Evolutionary conservation across 2,113 vertebrate species (phyloP).

Genomic region (Pedionomus torquatus): DNA sequence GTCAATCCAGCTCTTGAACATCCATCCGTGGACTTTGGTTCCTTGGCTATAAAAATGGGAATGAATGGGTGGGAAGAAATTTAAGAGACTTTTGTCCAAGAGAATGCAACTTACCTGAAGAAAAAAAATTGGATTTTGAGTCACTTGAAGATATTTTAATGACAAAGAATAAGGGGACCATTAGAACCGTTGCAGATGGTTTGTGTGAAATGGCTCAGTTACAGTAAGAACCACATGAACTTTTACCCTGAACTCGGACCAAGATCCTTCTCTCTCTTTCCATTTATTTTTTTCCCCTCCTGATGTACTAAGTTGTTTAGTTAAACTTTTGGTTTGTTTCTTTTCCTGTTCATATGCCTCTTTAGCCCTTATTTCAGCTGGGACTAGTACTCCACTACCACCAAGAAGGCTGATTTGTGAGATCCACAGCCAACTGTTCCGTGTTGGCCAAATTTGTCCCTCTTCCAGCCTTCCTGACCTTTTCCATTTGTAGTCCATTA

Average conservation of each 20-base stretch:
- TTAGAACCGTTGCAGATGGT: slow-evolving; percentile 20
- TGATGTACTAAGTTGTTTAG: slow-evolving; percentile 44
- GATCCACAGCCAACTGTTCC: background rate
- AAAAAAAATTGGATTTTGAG: background rate
- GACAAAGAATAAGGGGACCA: background rate
- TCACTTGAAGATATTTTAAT: slow-evolving; percentile 21
- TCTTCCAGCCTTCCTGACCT: background rate
- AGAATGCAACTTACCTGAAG: background rate
- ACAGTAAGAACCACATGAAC: slow-evolving; percentile 45
- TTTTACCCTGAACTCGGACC: slow-evolving; percentile 53
- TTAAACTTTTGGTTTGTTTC: slow-evolving; percentile 70
- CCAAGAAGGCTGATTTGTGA: slow-evolving; percentile 15
- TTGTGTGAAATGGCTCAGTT: slow-evolving; percentile 46
- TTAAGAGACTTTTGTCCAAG: background rate
- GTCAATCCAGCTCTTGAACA: background rate
- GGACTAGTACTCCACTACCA: slow-evolving; percentile 41
- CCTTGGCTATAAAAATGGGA: background rate
- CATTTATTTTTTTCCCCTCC: rapidly evolving
- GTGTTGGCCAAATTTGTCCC: background rate
- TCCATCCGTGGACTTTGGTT: background rate
- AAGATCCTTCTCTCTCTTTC: background rate
- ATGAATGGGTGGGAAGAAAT: background rate
- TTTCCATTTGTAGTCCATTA: background rate
- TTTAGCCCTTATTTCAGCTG: slow-evolving; percentile 37
- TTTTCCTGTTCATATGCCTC: slow-evolving; percentile 36